Evolutionary conservation across 2,797 vertebrate genomes (phyloP).

Genomic region (Poeciliopsis presidionis): DNA sequence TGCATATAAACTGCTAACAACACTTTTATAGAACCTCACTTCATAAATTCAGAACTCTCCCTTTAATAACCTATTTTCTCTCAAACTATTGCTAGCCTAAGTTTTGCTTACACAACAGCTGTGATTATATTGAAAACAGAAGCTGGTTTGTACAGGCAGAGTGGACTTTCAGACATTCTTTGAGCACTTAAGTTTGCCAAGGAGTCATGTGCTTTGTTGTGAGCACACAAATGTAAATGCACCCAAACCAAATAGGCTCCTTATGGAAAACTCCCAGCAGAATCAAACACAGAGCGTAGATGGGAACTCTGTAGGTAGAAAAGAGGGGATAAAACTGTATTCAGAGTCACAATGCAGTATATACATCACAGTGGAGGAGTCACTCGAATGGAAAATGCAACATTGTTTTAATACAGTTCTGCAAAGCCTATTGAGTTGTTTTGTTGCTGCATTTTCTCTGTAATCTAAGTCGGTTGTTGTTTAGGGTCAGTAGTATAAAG

Average conservation of each 20-base stretch:
- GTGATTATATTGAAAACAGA: slow-evolving; percentile 21
- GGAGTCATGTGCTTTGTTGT: slow-evolving; percentile 63
- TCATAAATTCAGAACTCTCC: background rate
- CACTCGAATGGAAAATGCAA: background rate
- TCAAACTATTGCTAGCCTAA: background rate
- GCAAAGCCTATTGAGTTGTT: slow-evolving; percentile 53
- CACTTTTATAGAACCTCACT: background rate
- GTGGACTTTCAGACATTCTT: slow-evolving; percentile 69
- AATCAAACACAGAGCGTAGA: slow-evolving; percentile 33
- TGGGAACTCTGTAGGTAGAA: slow-evolving; percentile 24
- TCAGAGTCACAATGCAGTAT: slow-evolving; percentile 23
- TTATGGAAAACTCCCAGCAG: slow-evolving; percentile 36
- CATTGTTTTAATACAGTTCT: slow-evolving; percentile 7
- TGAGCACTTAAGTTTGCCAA: slow-evolving; percentile 60
- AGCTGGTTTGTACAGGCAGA: slow-evolving; percentile 29
- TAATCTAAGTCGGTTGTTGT: slow-evolving; percentile 40
- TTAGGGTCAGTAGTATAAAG: slow-evolving; percentile 20
- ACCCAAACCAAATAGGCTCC: slow-evolving; percentile 56
- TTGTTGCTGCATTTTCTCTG: slow-evolving; percentile 63
- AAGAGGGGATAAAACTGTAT: slow-evolving; percentile 39
- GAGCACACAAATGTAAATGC: slow-evolving; percentile 50
- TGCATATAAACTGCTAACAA: background rate
- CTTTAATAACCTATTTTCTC: background rate
- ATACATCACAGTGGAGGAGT: slow-evolving; percentile 1
- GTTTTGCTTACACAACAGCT: slow-evolving; percentile 44